Base-by-base conservation (phyloP, 2,888 invertebrate species). In the Apamea monoglypha region DNA sequence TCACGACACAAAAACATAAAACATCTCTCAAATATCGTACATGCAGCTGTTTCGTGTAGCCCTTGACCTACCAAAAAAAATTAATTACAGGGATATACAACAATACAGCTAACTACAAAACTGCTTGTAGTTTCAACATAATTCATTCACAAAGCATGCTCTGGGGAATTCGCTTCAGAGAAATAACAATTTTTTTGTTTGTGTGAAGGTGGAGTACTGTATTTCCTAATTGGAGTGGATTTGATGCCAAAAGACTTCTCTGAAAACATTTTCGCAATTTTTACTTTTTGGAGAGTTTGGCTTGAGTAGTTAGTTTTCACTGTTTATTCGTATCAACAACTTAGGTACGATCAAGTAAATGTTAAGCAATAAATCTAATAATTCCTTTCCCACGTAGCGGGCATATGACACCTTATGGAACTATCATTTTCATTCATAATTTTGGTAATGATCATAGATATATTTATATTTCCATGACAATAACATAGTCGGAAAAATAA, bases 21-120 rank as follows among this genome's bases (percentile, higher is more conserved):
- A 32, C 7, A 44, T 64, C 16, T 67, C 44, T 16, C 14, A 29
- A 44, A 29, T 44, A 61, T 12, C 12, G 29, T 36, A 36, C 2
- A 47, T 36, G 12, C 16, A 56, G 2, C 29, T n/a, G 0, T 36
- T 32, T 47, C 5, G 6, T 29, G 64, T 50, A 71, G 61, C 66
- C 70, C 78, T 67, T 84, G 81, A 71, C 84, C 66, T 47, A 44
- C 16, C 32, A 82, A 74, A 81, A 80, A 80, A n/a, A 59, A 73
- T 83, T 73, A 64, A 69, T 84, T 74, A 67, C 59, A 56, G 47
- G 61, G 56, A 76, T 67, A 73, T 25, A 66, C 32, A 56, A 85
- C 32, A 82, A 80, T 50, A 83, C 36, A 29, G 73, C 16, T n/a
- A 77, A 78, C 47, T 74, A 61, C 47, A 50, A 56, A 83, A 83